Evolutionary conservation across 2,113 vertebrate species (phyloP), one percentile per base, ranked within the genome.

Genomic region (Bufo gargarizans): DNA sequence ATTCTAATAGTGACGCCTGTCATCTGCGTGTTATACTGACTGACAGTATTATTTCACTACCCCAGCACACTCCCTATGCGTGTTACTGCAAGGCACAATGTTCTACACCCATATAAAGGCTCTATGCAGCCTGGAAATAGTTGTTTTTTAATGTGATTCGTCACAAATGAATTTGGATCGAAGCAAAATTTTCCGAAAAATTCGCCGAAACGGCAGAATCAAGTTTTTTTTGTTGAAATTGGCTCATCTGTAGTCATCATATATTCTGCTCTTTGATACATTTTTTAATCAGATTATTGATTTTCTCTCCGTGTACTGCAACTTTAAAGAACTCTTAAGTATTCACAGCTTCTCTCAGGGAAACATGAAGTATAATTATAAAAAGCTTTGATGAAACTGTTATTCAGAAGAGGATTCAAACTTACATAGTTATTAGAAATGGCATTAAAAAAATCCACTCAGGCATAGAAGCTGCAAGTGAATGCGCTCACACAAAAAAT

Each of bases 271-370:
- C 55, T 20, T 63, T 79, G 58, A 43, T 86, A 77, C 77, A 71
- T 87, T 80, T 49, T 55, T 71, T 80, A 80, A 71, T 69, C 86
- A 87, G 61, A 87, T 87, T 56, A 87, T 87, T 87, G 86, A 87
- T 80, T 87, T 87, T 81, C 9, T 56, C 49, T 9, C 12, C 14
- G 20, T 65, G 22, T 79, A 67, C 55, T 22, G 63, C 59, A 78
- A 86, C 77, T 71, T 87, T 67, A 78, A 87, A 77, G 72, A 78
- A 86, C 77, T 71, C 80, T 67, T 67, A 87, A 77, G 72, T 87
- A 69, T 80, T 79, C 63, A 80, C 47, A 50, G 22, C 59, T 79
- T 86, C 14, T 56, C 77, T 80, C 80, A 80, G 77, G 71, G 77
- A 67, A 87, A 87, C 61, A 86, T 80, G 77, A 80, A 87, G 55